Conservation (phyloP, 2,113 vertebrate species). For the Pollachius pollachius region DNA sequence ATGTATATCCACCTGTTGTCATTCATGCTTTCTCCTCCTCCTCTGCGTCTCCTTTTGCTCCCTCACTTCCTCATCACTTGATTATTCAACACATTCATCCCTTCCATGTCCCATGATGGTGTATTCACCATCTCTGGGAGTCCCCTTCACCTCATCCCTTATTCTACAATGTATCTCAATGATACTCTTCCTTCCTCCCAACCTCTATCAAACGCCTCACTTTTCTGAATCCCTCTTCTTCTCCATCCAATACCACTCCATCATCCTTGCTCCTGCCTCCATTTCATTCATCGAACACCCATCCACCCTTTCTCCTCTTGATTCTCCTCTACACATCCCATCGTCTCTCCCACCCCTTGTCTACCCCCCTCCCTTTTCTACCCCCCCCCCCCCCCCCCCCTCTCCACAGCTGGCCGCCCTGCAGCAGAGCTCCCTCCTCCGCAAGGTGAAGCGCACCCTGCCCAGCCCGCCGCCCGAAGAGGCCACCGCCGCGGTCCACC, state of each 20-base stretch:
- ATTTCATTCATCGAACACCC: not conserved
- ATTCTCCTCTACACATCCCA: not conserved
- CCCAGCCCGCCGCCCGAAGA: slow-evolving; percentile 97
- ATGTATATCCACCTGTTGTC: slow-evolving; percentile 13
- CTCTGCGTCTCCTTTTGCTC: not conserved
- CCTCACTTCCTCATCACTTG: not conserved
- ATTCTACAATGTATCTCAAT: too few relatives aligned
- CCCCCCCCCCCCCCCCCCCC: slow-evolving; percentile 33
- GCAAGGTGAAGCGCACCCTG: slow-evolving; percentile 97
- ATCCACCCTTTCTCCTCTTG: not conserved
- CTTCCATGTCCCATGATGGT: too few relatives aligned
- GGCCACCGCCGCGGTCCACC: slow-evolving; percentile 68
- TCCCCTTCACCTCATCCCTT: too few relatives aligned
- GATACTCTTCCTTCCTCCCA: too few relatives aligned
- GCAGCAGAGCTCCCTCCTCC: slow-evolving; percentile 88
- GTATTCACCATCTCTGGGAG: not conserved
- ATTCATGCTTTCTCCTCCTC: not conserved
- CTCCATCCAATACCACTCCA: not conserved
- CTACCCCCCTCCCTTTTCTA: slow-evolving; percentile 27
- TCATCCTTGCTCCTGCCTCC: not conserved
- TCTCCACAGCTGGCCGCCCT: slow-evolving; percentile 84
- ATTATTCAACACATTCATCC: not conserved
- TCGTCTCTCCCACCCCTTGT: not conserved
- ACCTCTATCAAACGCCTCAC: too few relatives aligned
- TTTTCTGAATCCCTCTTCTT: not conserved